These are phyloP conservation scores for Meda fulgida DNA, from an alignment of 2,797 vertebrate species.

Conservation along the genomic window DNA sequence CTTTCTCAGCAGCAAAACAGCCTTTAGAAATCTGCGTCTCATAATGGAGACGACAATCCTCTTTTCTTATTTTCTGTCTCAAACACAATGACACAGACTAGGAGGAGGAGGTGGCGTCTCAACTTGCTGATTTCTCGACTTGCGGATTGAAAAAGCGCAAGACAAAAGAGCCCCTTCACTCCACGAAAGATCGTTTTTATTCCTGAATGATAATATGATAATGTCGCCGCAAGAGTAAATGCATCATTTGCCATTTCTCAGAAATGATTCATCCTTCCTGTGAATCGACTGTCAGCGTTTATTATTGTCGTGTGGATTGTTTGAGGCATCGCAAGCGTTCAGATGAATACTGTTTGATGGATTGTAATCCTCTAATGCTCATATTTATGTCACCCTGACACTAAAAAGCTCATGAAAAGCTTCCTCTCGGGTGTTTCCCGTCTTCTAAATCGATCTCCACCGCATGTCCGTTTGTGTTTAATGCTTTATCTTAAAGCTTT, in stretches of 20 bases:
- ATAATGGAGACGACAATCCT: neutral
- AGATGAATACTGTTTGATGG: constrained; percentile 6
- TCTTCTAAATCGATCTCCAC: neutral
- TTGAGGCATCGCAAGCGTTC: neutral
- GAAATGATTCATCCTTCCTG: neutral
- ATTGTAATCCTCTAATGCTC: neutral
- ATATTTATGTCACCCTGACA: neutral
- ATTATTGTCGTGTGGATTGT: neutral
- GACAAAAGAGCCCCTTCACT: neutral
- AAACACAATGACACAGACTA: neutral
- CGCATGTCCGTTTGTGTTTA: neutral
- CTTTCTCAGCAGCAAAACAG: neutral
- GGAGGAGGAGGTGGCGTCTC: neutral
- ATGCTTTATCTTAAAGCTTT: neutral
- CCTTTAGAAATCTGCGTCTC: neutral
- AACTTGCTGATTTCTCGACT: neutral
- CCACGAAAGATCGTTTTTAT: neutral
- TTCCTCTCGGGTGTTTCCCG: neutral
- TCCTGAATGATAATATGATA: neutral
- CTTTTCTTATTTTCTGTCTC: neutral
- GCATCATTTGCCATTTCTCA: neutral
- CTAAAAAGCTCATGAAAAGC: neutral
- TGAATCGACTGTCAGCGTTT: neutral
- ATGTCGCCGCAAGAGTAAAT: neutral
- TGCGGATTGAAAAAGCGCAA: neutral